Conservation (phyloP, 2,888 invertebrate species). For the Iphiclides podalirius region DNA sequence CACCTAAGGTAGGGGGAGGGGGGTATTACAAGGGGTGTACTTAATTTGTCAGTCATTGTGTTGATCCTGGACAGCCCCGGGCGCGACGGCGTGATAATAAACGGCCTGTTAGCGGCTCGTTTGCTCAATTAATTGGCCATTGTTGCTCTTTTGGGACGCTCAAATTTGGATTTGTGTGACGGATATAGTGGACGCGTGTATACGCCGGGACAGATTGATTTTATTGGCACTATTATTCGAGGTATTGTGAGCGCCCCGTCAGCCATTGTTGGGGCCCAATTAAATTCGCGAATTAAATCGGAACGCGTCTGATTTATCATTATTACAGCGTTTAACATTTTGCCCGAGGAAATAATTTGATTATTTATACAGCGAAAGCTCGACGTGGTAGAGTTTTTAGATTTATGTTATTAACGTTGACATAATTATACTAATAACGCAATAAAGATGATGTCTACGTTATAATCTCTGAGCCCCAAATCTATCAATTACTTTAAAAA, state of each 20-base stretch:
- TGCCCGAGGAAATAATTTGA: no score
- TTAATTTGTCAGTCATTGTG: slow-evolving; percentile 63
- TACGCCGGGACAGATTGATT: slow-evolving; percentile 30
- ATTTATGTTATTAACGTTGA: no score
- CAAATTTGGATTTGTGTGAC: slow-evolving; percentile 6
- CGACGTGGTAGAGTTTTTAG: no score
- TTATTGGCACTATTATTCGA: slow-evolving; percentile 32
- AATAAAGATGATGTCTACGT: no score
- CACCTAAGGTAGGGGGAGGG: slow-evolving; percentile 10
- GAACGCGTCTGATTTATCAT: no score
- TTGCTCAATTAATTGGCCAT: slow-evolving; percentile 60
- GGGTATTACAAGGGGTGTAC: slow-evolving; percentile 35
- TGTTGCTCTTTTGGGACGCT: slow-evolving; percentile 51
- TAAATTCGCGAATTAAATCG: slow-evolving; percentile 7
- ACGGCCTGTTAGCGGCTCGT: slow-evolving; percentile 46
- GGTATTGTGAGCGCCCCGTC: slow-evolving; percentile 10
- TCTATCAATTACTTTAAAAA: no score
- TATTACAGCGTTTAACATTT: no score
- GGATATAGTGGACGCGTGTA: slow-evolving; percentile 9
- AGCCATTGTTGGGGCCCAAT: neutral
- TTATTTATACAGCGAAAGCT: no score
- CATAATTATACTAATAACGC: no score
- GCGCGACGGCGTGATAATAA: slow-evolving; percentile 35
- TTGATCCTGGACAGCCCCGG: slow-evolving; percentile 32
- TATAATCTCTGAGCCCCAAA: no score